These are phyloP conservation scores for Buceros bicornis DNA, from an alignment of 2,797 vertebrate genomes.

Conservation along the genomic window DNA sequence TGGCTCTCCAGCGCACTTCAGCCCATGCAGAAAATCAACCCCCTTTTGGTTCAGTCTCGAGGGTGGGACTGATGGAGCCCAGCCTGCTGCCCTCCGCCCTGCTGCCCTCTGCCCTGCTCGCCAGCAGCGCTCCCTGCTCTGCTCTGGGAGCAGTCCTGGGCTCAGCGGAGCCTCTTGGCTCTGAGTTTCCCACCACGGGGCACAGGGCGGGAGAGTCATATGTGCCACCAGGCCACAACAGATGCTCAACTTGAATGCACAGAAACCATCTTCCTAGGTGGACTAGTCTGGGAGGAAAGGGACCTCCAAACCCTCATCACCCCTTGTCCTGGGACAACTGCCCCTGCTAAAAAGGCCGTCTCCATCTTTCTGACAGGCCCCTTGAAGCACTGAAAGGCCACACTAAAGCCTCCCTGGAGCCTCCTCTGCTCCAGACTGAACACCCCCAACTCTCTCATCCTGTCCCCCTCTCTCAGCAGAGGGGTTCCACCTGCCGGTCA, in stretches of 20 bases:
- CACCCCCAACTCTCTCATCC: neutral
- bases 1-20: neutral
- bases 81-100: neutral
- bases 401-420: neutral
- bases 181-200: neutral
- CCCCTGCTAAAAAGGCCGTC: neutral
- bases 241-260: neutral
- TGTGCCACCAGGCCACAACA: accelerated
- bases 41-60: accelerated
- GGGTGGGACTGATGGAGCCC: accelerated
- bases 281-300: neutral
- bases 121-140: neutral
- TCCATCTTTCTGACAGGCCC: neutral
- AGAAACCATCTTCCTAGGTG: neutral
- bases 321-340: neutral
- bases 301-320: neutral
- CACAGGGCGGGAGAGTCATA: accelerated
- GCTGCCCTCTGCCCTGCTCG: neutral
- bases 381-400: neutral
- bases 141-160: neutral
- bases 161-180: accelerated
- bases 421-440: neutral
- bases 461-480: neutral
- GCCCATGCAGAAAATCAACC: neutral
- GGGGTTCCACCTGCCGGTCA: neutral